These are phyloP conservation scores for Candoia aspera DNA, from an alignment of 2,113 vertebrate species.

Conservation along the genomic window DNA sequence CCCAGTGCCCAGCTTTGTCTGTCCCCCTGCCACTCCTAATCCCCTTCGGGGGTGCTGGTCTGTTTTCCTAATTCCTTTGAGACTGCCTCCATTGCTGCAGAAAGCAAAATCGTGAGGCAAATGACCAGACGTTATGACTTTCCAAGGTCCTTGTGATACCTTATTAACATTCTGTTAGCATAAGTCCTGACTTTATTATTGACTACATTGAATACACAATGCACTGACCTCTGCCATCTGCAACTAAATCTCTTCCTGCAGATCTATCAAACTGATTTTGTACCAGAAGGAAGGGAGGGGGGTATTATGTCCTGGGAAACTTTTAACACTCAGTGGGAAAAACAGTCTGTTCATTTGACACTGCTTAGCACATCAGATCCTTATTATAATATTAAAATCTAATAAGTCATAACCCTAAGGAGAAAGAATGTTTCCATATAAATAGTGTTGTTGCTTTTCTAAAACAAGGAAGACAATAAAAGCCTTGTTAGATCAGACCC, in stretches of 20 bases:
- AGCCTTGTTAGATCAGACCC: neutral
- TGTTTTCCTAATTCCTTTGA: conserved; percentile 67
- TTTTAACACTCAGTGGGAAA: conserved; percentile 53
- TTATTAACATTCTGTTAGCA: conserved; percentile 97
- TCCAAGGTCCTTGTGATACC: conserved; percentile 96
- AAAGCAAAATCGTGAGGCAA: conserved; percentile 78
- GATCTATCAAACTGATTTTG: conserved; percentile 93
- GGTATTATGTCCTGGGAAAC: conserved; percentile 60
- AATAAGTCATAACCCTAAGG: conserved; percentile 13
- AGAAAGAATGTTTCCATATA: neutral
- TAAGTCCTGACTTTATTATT: conserved; percentile 99
- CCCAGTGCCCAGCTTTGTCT: conserved; percentile 43
- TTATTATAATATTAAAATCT: conserved; percentile 17
- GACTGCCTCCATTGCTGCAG: conserved; percentile 74
- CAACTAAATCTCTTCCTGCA: conserved; percentile 95
- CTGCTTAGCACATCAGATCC: neutral
- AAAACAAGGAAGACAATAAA: neutral
- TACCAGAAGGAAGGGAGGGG: conserved; percentile 76
- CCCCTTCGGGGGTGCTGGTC: neutral
- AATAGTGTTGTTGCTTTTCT: neutral
- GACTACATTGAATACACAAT: conserved; percentile 99
- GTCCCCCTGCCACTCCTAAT: neutral
- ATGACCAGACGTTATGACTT: conserved; percentile 93
- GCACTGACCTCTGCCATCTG: conserved; percentile 97
- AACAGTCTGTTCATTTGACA: conserved; percentile 26